phyloP scores from a whole-genome alignment of 1,140 invertebrate species.

The Zaprionus lachaisei region DNA sequence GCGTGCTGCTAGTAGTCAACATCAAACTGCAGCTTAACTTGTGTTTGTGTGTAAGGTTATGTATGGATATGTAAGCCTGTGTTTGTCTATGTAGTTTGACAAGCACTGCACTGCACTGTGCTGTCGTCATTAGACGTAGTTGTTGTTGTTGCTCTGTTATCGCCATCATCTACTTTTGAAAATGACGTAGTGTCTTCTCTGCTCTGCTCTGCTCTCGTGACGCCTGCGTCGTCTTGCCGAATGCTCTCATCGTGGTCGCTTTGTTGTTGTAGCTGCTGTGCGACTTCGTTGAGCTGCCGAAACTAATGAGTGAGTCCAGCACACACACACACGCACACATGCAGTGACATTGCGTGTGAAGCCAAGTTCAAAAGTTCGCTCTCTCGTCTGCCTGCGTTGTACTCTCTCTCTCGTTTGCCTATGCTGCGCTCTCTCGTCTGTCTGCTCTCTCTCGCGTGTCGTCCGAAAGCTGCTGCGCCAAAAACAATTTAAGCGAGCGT shows the following conservation, averaged over 20 bases:
- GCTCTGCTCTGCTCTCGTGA: slow-evolving; percentile 7
- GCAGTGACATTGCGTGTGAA: slow-evolving; percentile 49
- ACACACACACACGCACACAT: slow-evolving; percentile 26
- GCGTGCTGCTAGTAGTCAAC: slow-evolving; percentile 13
- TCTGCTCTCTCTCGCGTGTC: slow-evolving; percentile 8
- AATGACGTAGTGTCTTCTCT: slow-evolving; percentile 52
- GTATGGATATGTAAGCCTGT: slow-evolving; percentile 10
- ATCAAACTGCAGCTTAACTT: slow-evolving; percentile 39
- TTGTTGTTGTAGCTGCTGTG: slow-evolving; percentile 6
- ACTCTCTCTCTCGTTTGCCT: slow-evolving; percentile 3
- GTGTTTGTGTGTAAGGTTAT: slow-evolving; percentile 3
- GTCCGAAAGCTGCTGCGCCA: slow-evolving; percentile 57
- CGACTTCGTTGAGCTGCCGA: slow-evolving; percentile 36
- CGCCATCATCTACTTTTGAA: slow-evolving; percentile 41
- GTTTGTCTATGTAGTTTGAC: slow-evolving; percentile 23
- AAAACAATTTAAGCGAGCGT: slow-evolving; percentile 51
- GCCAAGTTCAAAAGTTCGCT: slow-evolving; percentile 73
- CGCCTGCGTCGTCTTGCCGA: slow-evolving; percentile 6
- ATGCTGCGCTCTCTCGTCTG: slow-evolving; percentile 11
- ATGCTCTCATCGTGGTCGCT: slow-evolving; percentile 1
- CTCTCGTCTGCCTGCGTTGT: slow-evolving; percentile 5
- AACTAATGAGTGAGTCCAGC: slow-evolving; percentile 45
- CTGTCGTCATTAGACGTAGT: slow-evolving; percentile 29
- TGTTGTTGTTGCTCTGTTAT: slow-evolving; percentile 32
- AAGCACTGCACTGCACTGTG: neutral